Base-by-base conservation (phyloP, 2,888 invertebrate species). In the Temnothorax rugatulus region DNA sequence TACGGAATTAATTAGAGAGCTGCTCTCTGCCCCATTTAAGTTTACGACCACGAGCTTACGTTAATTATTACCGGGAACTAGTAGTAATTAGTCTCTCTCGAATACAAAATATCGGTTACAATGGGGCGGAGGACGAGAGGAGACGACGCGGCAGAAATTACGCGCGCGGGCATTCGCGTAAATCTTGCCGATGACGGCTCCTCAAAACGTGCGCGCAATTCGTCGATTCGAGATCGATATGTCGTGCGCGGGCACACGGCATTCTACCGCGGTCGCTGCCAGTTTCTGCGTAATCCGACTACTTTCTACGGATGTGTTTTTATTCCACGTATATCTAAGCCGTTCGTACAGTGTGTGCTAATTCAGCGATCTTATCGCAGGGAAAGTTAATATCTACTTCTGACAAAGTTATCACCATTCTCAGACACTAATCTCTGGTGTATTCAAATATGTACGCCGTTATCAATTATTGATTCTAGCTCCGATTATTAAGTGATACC, bases 1-100 rank as follows among this genome's bases (percentile, higher is more conserved):
- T 91, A 88, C 85, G 89, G 91, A 91, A 90, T 90, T 90, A 90
- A 90, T 90, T 90, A 91, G 91, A 91, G 91, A 90, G 90, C 90
- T 82, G 90, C 89, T 87, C 90, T 89, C 90, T 89, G 90, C 85
- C 89, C 90, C 91, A 88, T 91, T 90, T 90, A 89, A 90, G 91
- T 90, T 90, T 90, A 90, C 90, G 90, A 91, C 85, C 91, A 88
- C 87, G 88, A 86, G 88, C 89, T 90, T 87, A 91, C 90, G 90
- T 90, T 90, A 90, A 90, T 90, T 91, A 90, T 90, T 90, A 90
- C 90, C 86, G 86, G 83, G 91, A 91, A 90, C 90, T 90, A 90
- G 90, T 88, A 90, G 90, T 90, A 90, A 90, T 90, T 91, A 90
- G 90, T 90, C 91, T 91, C 84, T 86, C 90, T 75, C 88, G 89